Evolutionary conservation across 2,888 invertebrate species (phyloP), one percentile per base, ranked within the genome.

Genomic region (Ormyrus nitidulus): DNA sequence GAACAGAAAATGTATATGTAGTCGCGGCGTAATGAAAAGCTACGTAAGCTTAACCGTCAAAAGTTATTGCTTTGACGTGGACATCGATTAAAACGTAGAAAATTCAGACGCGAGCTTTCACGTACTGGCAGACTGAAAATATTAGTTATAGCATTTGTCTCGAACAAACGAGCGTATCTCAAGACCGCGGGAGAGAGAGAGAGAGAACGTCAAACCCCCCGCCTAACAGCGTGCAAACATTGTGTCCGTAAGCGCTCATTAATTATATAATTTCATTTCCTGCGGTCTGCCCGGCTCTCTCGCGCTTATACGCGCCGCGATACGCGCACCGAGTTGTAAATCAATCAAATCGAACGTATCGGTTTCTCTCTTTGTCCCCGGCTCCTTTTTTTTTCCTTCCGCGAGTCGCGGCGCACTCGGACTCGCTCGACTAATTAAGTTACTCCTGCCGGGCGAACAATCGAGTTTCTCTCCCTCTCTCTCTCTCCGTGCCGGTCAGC

Each of bases 341-440:
- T 65, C 61, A 62, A 72, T 61, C 51, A 9, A 53, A 61, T 11
- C 34, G 13, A 9, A 13, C 49, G 10, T 10, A 6, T 49, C 51
- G 19, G 53, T 51, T 8, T 58, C 51, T 49, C 49, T 19, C 48
- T n/a, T 5, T 1, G 44, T 9, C 19, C 6, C 6, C 4, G 34
- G 13, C 9, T 46, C 19, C 19, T 19, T 19, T 19, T 69, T 53
- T 59, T 53, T 64, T 77, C 56, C 64, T 70, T 62, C 65, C 46
- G 48, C 53, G n/a, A 70, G 56, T 70, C 70, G 51, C 64, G 53
- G 59, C 74, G 7, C 53, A 53, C 53, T 48, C 13, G 34, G 8
- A n/a, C 10, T 0, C 2, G 56, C 58, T 49, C 53, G 65, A 13
- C 78, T 78, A 78, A 78, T 78, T 78, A 78, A 78, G 68, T 72